Evolutionary conservation across 1,140 invertebrate genomes (phyloP).

Genomic region (Micrasema minimum): DNA sequence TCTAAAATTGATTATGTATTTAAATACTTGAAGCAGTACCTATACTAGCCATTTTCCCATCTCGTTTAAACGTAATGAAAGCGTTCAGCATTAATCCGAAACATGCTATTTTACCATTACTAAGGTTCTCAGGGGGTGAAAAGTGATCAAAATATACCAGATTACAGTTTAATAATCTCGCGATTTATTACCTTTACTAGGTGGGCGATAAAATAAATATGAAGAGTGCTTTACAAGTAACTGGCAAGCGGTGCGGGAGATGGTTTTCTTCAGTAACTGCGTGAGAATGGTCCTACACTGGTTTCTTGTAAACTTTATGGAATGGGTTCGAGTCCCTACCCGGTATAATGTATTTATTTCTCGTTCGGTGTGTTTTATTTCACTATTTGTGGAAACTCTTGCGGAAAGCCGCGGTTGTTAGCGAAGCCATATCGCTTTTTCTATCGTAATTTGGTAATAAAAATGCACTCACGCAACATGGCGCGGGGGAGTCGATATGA

Average conservation of each 20-base stretch:
- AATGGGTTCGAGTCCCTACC: not conserved
- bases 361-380: conserved; percentile 24
- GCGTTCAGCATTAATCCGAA: not conserved
- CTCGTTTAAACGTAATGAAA: not conserved
- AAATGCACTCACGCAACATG: conserved; percentile 37
- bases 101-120: conserved; percentile 4
- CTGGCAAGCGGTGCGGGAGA: not conserved
- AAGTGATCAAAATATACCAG: conserved; percentile 11
- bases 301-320: no score
- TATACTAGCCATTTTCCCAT: no score
- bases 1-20: no score
- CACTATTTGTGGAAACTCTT: conserved; percentile 22
- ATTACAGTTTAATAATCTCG: conserved; percentile 22
- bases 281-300: conserved; percentile 6
- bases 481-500: conserved; percentile 18
- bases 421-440: conserved; percentile 31
- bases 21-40: no score
- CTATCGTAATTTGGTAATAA: conserved; percentile 36
- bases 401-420: conserved; percentile 26
- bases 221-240: not conserved
- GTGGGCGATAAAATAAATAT: conserved; percentile 29
- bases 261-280: not conserved
- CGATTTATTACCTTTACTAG: conserved; percentile 27
- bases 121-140: not conserved
- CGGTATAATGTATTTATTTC: conserved; percentile 18